Evolutionary conservation across 64 coral and sea anemone species (phyloP).

Genomic region (Trachythela sp.): DNA sequence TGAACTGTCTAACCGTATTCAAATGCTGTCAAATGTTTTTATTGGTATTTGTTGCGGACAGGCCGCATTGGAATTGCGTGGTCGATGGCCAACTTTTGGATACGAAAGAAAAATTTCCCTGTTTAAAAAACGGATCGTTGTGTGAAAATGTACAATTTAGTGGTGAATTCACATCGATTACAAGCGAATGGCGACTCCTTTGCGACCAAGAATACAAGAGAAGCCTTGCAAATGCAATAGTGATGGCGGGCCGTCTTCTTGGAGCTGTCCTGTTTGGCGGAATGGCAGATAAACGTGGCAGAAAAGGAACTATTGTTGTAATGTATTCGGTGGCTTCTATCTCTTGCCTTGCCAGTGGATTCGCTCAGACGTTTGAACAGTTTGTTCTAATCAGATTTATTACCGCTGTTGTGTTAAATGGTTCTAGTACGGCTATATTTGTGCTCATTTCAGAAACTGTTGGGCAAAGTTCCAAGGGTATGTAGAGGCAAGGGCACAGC

Average conservation of each 20-base stretch:
- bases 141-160: conserved; percentile 57
- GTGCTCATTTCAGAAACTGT: conserved; percentile 70
- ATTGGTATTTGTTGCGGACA: conserved; percentile 67
- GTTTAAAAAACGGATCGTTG: conserved; percentile 52
- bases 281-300: conserved; percentile 61
- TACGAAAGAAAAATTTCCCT: background rate
- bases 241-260: conserved; percentile 59
- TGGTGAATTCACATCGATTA: conserved; percentile 54
- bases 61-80: conserved; percentile 65
- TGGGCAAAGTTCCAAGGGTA: conserved; percentile 65
- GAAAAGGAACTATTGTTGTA: conserved; percentile 35
- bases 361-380: conserved; percentile 51
- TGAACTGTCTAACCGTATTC: conserved; percentile 53
- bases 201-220: conserved; percentile 62
- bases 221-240: conserved; percentile 55
- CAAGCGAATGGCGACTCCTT: conserved; percentile 67
- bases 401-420: conserved; percentile 46
- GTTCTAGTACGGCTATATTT: conserved; percentile 47
- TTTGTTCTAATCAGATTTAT: conserved; percentile 48
- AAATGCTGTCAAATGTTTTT: conserved; percentile 58
- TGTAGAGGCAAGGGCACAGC: no score
- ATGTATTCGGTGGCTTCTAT: conserved; percentile 36
- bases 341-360: conserved; percentile 24
- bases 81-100: background rate
- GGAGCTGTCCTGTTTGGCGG: conserved; percentile 60